phyloP scores from a whole-genome alignment of 2,113 vertebrate genomes.

The Connochaetes taurinus region DNA sequence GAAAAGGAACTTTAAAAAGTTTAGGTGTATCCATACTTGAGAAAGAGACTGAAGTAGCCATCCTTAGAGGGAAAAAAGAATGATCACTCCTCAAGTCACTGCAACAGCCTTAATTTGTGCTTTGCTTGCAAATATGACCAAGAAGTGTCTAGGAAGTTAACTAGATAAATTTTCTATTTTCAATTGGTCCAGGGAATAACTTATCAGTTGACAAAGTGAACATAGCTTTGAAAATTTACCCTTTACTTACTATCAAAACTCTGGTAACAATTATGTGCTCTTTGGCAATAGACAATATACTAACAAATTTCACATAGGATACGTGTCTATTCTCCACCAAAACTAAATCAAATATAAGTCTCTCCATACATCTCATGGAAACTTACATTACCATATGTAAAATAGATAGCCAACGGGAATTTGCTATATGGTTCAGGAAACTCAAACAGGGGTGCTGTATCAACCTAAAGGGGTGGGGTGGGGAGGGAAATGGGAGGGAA shows the following conservation, averaged over 20 bases:
- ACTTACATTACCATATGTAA: background rate
- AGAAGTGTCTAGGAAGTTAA: background rate
- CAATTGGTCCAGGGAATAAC: background rate
- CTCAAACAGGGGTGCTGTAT: background rate
- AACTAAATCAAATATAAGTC: background rate
- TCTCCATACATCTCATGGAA: background rate
- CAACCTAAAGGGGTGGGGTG: background rate
- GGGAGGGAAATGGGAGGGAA: background rate
- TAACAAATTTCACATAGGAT: background rate
- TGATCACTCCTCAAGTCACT: background rate
- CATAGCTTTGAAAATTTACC: background rate
- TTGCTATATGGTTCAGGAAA: background rate
- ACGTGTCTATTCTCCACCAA: background rate
- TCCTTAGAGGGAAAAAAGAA: background rate
- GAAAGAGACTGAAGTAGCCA: background rate
- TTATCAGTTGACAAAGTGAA: background rate
- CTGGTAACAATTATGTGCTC: background rate
- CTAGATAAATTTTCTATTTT: background rate
- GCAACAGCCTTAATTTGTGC: background rate
- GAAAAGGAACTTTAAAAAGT: background rate
- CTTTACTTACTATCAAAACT: background rate
- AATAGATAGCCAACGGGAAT: background rate
- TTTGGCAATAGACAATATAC: background rate
- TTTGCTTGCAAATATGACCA: background rate
- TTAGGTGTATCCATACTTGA: background rate